phyloP scores from a whole-genome alignment of 2,113 vertebrate species.

The Hoplias malabaricus region DNA sequence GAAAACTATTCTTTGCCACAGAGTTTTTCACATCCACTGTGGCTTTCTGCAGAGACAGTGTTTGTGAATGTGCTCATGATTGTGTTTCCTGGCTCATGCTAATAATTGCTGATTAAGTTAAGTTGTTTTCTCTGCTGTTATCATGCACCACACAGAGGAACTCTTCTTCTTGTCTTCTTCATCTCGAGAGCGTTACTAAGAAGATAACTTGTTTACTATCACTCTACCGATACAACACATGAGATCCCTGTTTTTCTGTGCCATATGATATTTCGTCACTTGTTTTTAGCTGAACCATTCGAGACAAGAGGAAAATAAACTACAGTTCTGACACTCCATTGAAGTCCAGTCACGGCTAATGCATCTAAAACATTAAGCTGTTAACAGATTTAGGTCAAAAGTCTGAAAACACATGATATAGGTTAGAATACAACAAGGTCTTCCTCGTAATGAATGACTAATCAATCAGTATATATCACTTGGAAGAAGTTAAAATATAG shows the following conservation, averaged over 20 bases:
- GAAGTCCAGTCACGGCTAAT: background rate
- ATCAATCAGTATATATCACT: too few species aligned
- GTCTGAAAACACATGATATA: constrained; percentile 12
- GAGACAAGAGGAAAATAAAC: background rate
- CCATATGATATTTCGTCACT: constrained; percentile 29
- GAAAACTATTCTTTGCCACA: constrained; percentile 10
- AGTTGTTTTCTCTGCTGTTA: constrained; percentile 42
- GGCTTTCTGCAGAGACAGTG: background rate
- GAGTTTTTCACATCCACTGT: background rate
- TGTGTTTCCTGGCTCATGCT: constrained; percentile 30
- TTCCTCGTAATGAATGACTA: background rate
- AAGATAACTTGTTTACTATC: constrained; percentile 44
- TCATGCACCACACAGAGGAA: constrained; percentile 35
- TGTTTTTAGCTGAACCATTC: constrained; percentile 6
- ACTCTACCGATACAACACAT: constrained; percentile 26
- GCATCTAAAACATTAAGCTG: background rate
- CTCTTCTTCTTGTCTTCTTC: constrained; percentile 23
- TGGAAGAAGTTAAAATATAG: too few species aligned
- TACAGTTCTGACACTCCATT: constrained; percentile 11
- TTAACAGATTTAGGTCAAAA: constrained; percentile 10
- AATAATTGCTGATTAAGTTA: constrained; percentile 42
- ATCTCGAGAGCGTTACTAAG: constrained; percentile 6
- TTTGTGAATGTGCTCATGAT: constrained; percentile 21
- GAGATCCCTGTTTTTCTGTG: background rate
- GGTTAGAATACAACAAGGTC: background rate